Conservation (phyloP, 1,140 invertebrate genomes). For the Pectinophora gossypiella region DNA sequence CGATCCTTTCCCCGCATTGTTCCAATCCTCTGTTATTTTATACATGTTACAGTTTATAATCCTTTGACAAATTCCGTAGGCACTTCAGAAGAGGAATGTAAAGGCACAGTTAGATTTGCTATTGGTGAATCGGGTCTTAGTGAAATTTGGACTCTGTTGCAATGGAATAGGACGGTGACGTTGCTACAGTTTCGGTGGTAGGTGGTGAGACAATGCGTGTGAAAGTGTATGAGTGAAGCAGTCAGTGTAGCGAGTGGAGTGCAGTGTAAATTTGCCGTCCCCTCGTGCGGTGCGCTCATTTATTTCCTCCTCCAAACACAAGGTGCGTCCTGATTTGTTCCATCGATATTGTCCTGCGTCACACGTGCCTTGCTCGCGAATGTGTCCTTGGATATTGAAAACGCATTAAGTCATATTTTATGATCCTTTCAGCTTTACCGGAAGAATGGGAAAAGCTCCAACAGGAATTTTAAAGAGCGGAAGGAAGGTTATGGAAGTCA, state of each 20-base stretch:
- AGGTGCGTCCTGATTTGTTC: conserved; percentile 52
- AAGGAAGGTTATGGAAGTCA: too few relatives aligned
- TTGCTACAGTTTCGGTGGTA: neutral
- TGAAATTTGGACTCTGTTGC: neutral
- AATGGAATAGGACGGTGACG: neutral
- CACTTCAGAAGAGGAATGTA: conserved; percentile 12
- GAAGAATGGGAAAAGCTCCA: neutral
- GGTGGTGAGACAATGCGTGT: conserved; percentile 14
- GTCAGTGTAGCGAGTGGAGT: conserved; percentile 59
- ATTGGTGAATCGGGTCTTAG: neutral
- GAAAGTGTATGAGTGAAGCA: conserved; percentile 49
- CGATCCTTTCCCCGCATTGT: conserved; percentile 13
- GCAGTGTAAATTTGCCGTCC: conserved; percentile 65
- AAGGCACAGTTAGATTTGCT: neutral
- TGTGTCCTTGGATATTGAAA: neutral
- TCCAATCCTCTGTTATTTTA: conserved; percentile 34
- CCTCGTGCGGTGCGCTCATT: conserved; percentile 52
- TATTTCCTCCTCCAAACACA: conserved; percentile 42
- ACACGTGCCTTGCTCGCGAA: neutral
- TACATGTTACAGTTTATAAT: conserved; percentile 45
- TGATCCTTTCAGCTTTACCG: neutral
- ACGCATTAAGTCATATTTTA: neutral
- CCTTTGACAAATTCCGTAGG: conserved; percentile 33
- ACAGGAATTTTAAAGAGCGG: too few relatives aligned
- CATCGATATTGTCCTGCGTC: conserved; percentile 33